Evolutionary conservation across 1,140 invertebrate species (phyloP).

Genomic region (Hylyphantes graminicola): DNA sequence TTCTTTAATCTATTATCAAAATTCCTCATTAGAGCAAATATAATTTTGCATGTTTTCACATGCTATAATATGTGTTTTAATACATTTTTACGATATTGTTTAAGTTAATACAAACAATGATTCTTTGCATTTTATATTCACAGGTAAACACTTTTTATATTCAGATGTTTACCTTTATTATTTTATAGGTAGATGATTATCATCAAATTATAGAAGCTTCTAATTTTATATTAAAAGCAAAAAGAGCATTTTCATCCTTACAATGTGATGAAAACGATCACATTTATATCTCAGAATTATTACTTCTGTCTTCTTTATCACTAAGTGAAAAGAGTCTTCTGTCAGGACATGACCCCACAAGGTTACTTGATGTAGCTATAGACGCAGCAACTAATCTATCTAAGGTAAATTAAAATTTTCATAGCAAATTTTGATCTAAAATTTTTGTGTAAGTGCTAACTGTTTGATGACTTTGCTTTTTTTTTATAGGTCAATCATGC

Average conservation of each 20-base stretch:
- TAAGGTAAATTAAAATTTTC: constrained; percentile 17
- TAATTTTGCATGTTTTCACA: too few relatives aligned
- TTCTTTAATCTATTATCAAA: too few relatives aligned
- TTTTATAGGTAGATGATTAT: constrained; percentile 31
- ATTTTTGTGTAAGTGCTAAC: neutral
- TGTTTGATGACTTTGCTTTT: neutral
- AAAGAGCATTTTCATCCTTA: neutral
- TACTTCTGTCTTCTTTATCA: constrained; percentile 32
- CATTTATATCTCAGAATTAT: constrained; percentile 30
- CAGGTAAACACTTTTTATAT: too few relatives aligned
- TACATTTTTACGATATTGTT: too few relatives aligned
- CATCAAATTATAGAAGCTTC: constrained; percentile 31
- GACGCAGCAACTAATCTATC: neutral
- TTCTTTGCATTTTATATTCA: too few relatives aligned
- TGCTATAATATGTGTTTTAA: too few relatives aligned
- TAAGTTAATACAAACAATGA: too few relatives aligned
- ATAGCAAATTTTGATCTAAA: neutral
- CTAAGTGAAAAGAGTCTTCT: constrained; percentile 19
- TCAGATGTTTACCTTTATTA: neutral
- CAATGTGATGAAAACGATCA: constrained; percentile 19
- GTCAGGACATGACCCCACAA: constrained; percentile 19
- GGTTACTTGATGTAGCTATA: constrained; percentile 22
- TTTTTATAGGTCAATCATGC: neutral
- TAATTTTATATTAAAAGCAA: constrained; percentile 19
- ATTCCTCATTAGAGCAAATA: too few relatives aligned